phyloP scores from a whole-genome alignment of 2,888 invertebrate genomes.

The Drosophila incognita region DNA sequence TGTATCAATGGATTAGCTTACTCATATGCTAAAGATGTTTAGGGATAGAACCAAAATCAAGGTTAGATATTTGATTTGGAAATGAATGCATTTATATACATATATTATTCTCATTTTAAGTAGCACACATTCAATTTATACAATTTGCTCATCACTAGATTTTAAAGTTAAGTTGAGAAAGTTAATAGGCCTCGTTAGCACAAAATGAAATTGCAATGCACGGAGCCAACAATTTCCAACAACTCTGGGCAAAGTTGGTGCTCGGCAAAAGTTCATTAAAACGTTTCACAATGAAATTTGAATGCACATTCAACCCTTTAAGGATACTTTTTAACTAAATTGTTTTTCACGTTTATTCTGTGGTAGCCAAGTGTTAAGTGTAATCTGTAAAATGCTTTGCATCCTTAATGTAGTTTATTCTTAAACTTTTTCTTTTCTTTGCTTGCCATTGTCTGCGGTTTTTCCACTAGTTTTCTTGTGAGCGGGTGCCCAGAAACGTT shows the following conservation, averaged over 20 bases:
- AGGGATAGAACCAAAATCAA: too few relatives aligned
- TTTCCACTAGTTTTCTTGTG: conserved; percentile 7
- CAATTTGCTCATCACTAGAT: neutral
- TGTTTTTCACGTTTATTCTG: neutral
- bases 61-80: neutral
- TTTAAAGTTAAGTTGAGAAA: neutral
- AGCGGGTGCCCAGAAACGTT: conserved; percentile 25
- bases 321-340: conserved; percentile 23
- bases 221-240: neutral
- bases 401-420: conserved; percentile 20
- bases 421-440: neutral
- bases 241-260: conserved; percentile 4
- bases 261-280: conserved; percentile 19
- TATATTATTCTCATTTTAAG: neutral
- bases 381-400: conserved; percentile 20
- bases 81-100: neutral
- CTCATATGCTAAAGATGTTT: neutral
- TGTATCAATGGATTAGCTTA: neutral
- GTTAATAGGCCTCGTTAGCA: conserved; percentile 1
- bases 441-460: conserved; percentile 46
- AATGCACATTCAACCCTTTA: conserved; percentile 9
- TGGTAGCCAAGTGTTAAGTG: conserved; percentile 23
- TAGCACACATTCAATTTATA: neutral
- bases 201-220: neutral
- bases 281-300: conserved; percentile 25